Percentiles rank a stretch among this genome's conserved stretches.
These are phyloP conservation scores for Drosophila tanythrix DNA, from an alignment of 2,888 invertebrate genomes.

Conservation along the genomic window DNA sequence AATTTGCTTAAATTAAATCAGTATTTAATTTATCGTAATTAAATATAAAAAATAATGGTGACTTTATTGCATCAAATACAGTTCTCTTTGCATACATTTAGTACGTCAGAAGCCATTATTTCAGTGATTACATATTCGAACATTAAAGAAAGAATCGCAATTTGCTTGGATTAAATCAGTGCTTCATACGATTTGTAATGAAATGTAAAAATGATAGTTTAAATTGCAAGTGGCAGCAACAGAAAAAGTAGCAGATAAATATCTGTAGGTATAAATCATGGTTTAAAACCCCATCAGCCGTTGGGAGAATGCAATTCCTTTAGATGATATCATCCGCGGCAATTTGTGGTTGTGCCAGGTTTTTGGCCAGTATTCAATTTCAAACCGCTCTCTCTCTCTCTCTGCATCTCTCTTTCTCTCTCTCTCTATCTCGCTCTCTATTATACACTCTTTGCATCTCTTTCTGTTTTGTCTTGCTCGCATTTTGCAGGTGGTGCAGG, in stretches of 20 bases:
- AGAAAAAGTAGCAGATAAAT: neutral
- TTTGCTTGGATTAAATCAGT: neutral
- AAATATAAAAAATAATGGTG: neutral
- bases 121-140: neutral
- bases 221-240: neutral
- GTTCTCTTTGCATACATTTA: neutral
- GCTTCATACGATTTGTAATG: neutral
- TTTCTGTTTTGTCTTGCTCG: neutral
- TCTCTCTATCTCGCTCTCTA: neutral
- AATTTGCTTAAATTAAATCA: neutral
- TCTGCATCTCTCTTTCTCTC: constrained; percentile 18
- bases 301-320: constrained; percentile 17
- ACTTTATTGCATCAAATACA: neutral
- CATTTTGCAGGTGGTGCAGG: constrained; percentile 93
- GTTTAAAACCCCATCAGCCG: constrained; percentile 9
- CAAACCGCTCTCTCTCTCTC: constrained; percentile 36
- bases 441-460: neutral
- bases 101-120: neutral
- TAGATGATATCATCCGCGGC: constrained; percentile 29
- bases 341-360: constrained; percentile 13
- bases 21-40: neutral
- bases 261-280: constrained; percentile 20
- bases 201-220: constrained; percentile 6
- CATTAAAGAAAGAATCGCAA: neutral
- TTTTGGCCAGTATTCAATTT: constrained; percentile 44